Conservation (phyloP, 2,113 vertebrate genomes). For the Eclectus roratus region DNA sequence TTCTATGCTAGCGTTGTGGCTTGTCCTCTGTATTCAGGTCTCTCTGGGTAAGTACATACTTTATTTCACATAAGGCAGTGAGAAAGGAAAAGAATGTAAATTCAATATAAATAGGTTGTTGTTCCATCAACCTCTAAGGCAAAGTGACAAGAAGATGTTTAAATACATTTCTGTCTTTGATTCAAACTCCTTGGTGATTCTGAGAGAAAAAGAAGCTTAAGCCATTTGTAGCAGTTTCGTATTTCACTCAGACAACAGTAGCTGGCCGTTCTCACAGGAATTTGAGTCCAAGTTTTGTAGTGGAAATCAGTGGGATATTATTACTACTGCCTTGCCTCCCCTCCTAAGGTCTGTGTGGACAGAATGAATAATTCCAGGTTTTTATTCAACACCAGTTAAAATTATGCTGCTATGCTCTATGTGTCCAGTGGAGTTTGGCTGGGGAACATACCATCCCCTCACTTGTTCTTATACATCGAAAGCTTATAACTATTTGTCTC, state of each 20-base stretch:
- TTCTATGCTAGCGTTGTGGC: neutral
- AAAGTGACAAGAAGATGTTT: neutral
- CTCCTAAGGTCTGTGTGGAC: neutral
- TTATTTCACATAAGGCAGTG: neutral
- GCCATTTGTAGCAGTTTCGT: neutral
- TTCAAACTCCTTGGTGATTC: neutral
- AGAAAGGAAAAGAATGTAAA: neutral
- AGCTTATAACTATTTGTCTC: neutral
- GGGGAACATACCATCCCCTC: neutral
- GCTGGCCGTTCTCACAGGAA: neutral
- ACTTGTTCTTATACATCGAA: neutral
- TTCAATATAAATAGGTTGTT: neutral
- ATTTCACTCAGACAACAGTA: neutral
- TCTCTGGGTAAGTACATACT: slow-evolving; percentile 11
- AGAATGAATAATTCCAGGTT: neutral
- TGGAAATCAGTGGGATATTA: neutral
- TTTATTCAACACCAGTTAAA: neutral
- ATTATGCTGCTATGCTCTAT: neutral
- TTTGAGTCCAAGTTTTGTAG: neutral
- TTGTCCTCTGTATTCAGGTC: neutral
- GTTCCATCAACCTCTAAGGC: neutral
- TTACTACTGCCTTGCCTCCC: neutral
- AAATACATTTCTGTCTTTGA: neutral
- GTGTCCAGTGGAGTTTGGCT: neutral
- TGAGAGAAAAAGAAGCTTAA: neutral